Conservation (phyloP, 2,797 vertebrate genomes). For the Muraenolepis orangiensis region DNA sequence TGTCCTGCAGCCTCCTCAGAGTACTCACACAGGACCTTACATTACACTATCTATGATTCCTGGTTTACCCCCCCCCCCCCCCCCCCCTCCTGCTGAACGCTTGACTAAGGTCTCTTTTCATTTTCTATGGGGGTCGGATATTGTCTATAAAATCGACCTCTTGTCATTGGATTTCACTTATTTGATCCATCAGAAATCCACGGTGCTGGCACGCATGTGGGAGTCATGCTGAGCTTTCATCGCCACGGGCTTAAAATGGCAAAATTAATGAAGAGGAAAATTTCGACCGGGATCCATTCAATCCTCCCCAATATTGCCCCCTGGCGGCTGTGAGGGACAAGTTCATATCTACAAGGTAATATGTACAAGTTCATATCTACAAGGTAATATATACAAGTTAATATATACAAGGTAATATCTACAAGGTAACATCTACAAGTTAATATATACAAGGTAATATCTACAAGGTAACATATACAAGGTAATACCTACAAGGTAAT, state of each 20-base stretch:
- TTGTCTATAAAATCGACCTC: conserved; percentile 5
- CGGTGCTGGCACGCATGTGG: not conserved
- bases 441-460: too few relatives aligned
- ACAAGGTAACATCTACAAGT: too few relatives aligned
- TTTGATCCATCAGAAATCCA: conserved; percentile 23
- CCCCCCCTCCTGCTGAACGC: not conserved
- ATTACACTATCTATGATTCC: not conserved
- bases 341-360: too few relatives aligned
- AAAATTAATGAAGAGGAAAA: conserved; percentile 61
- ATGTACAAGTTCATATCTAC: too few relatives aligned
- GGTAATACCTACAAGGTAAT: too few relatives aligned
- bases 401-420: too few relatives aligned
- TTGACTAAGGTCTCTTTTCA: conserved; percentile 12
- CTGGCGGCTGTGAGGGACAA: conserved; percentile 16
- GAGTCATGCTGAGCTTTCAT: conserved; percentile 53
- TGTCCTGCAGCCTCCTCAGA: conserved; percentile 4
- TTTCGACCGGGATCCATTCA: conserved; percentile 30
- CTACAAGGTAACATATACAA: too few relatives aligned
- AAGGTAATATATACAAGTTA: too few relatives aligned
- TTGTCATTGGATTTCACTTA: conserved; percentile 37
- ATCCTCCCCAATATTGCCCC: conserved; percentile 3
- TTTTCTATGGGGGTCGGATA: conserved; percentile 4
- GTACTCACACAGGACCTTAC: conserved; percentile 3
- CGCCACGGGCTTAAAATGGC: conserved; percentile 37
- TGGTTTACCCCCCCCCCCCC: conserved; percentile 4